Evolutionary conservation across 2,113 vertebrate genomes (phyloP).

Genomic region (Leptobrachium ailaonicum): DNA sequence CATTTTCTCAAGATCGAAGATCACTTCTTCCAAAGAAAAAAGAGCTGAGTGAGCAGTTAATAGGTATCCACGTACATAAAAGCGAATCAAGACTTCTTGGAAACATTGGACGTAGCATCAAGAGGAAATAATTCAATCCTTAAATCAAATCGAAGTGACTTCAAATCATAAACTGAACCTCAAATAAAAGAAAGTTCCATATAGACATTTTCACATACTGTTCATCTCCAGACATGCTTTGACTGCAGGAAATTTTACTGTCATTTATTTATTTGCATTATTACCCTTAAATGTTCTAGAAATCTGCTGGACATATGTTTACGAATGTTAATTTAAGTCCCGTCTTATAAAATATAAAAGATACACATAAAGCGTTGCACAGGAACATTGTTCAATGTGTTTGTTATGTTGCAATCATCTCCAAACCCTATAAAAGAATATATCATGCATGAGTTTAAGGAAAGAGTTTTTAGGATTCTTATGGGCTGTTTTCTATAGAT

Average conservation of each 20-base stretch:
- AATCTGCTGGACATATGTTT: too few relatives aligned
- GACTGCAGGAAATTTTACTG: not conserved
- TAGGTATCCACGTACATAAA: constrained; percentile 63
- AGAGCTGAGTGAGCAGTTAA: constrained; percentile 64
- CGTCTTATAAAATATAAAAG: too few relatives aligned
- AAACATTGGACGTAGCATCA: constrained; percentile 57
- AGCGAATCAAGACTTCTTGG: constrained; percentile 55
- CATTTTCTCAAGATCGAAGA: constrained; percentile 69
- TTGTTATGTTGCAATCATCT: too few relatives aligned
- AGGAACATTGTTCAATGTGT: too few relatives aligned
- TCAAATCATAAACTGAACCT: constrained; percentile 5
- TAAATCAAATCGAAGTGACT: not conserved
- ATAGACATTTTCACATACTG: not conserved
- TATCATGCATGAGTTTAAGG: too few relatives aligned
- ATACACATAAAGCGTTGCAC: too few relatives aligned
- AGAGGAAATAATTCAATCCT: constrained; percentile 54
- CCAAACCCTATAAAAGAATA: too few relatives aligned
- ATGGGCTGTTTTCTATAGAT: too few relatives aligned
- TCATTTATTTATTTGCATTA: too few relatives aligned
- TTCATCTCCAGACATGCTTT: constrained; percentile 4
- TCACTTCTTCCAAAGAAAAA: constrained; percentile 65
- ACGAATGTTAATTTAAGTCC: too few relatives aligned
- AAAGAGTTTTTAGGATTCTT: too few relatives aligned
- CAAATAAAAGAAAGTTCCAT: not conserved
- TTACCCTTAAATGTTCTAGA: too few relatives aligned